Evolutionary conservation across 2,888 invertebrate species (phyloP).

Genomic region (Trissolcus brochymenae): DNA sequence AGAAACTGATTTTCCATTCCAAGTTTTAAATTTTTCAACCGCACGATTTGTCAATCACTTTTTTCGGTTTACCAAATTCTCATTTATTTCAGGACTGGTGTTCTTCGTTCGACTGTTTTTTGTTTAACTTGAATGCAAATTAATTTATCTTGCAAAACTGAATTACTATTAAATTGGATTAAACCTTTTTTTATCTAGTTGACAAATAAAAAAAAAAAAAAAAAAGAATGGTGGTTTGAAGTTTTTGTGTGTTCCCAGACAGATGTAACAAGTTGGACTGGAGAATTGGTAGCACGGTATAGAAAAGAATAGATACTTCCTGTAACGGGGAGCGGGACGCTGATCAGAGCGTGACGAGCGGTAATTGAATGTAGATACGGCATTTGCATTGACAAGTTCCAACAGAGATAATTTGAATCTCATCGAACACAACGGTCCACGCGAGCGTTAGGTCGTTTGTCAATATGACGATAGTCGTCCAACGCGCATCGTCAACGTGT

Average conservation of each 20-base stretch:
- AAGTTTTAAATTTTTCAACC: constrained; percentile 16
- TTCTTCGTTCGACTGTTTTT: too few relatives aligned
- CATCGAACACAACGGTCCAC: constrained; percentile 73
- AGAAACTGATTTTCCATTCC: constrained; percentile 18
- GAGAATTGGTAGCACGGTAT: constrained; percentile 35
- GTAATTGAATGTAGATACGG: constrained; percentile 75
- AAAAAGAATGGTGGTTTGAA: too few relatives aligned
- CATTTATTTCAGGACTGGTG: too few relatives aligned
- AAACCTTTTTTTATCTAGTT: background rate
- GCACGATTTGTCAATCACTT: background rate
- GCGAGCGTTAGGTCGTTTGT: constrained; percentile 75
- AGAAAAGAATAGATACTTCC: constrained; percentile 56
- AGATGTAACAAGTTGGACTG: constrained; percentile 12
- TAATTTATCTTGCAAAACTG: background rate
- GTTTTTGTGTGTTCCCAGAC: too few relatives aligned
- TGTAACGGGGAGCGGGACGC: constrained; percentile 60
- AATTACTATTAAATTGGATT: background rate
- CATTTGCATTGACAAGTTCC: constrained; percentile 75
- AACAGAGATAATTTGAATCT: constrained; percentile 76
- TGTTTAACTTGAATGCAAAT: background rate
- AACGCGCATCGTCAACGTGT: constrained; percentile 63
- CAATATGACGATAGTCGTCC: constrained; percentile 76
- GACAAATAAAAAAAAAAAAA: too few relatives aligned
- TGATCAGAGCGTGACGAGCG: constrained; percentile 75
- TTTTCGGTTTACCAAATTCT: background rate